Conservation (phyloP, 1,140 invertebrate species). For the Parapsyche elsis region DNA sequence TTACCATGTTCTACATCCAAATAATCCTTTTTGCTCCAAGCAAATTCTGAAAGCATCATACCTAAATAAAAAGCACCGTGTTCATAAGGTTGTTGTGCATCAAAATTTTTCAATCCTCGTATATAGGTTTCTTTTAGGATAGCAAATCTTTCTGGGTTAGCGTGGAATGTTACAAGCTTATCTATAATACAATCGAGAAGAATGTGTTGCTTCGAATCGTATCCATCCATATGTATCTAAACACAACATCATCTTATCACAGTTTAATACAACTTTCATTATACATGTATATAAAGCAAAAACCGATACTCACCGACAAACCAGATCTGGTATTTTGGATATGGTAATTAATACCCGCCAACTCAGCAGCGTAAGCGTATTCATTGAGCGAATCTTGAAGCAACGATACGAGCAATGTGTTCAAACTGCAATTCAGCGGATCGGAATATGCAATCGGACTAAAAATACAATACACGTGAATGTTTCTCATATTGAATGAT, state of each 20-base stretch:
- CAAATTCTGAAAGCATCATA: conserved; percentile 83
- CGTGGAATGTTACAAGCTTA: conserved; percentile 82
- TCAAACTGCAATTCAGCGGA: conserved; percentile 85
- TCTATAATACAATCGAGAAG: conserved; percentile 90
- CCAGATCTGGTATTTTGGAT: conserved; percentile 86
- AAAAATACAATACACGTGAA: conserved; percentile 55
- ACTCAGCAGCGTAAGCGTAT: conserved; percentile 90
- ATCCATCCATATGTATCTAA: conserved; percentile 86
- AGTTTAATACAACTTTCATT: too few species aligned
- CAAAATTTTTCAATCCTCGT: conserved; percentile 82
- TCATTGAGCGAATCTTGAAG: conserved; percentile 91
- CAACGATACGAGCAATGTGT: conserved; percentile 84
- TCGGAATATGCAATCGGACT: conserved; percentile 90
- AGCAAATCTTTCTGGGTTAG: conserved; percentile 87
- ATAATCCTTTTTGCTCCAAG: conserved; percentile 91
- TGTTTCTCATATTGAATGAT: too few species aligned
- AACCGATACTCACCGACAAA: conserved; percentile 72
- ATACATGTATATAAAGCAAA: conserved; percentile 5
- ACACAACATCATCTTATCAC: too few species aligned
- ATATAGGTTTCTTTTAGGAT: conserved; percentile 85
- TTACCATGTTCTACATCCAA: conserved; percentile 81
- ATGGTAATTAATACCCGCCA: conserved; percentile 87
- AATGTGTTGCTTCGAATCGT: conserved; percentile 90
- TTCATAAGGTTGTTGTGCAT: conserved; percentile 92
- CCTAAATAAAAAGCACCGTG: conserved; percentile 91